Base-by-base conservation (phyloP, 2,888 invertebrate species). In the Dryobotodes eremita region DNA sequence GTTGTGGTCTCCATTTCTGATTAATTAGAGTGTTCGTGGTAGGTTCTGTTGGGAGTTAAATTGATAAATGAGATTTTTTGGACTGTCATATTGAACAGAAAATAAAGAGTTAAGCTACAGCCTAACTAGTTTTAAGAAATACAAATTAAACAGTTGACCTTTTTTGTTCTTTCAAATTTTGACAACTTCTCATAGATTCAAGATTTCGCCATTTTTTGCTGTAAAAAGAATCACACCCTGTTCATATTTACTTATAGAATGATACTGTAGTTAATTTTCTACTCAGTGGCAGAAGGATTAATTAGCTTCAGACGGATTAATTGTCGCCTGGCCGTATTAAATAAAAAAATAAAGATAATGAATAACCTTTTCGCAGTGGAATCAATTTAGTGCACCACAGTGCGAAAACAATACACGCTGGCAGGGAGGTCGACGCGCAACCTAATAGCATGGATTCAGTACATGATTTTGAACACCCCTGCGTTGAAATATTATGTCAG, bases 1-100 rank as follows among this genome's bases (percentile, higher is more conserved):
- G 53, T 46, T 71, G 11, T 31, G 31, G n/a, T 65, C 26, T 42
- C 3, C 55, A 50, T 42, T 70, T 48, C 42, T 57, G 64, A 77
- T 50, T 26, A 66, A 65, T 17, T 15, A 3, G 20, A 15, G 5
- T 42, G 23, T 36, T 46, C 23, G 20, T 15, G 59, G 1, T 70
- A 20, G 17, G 62, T 64, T 31, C 7, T 23, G 23, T n/a, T 11
- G 23, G n/a, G 55, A 11, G 23, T 20, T 20, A 53, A 53, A 53
- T 53, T 53, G 20, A 53, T 53, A 20, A 53, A 53, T 53, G 1
- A 20, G 0, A 53, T 55, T 11, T 57, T 46, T 20, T 20, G 10
- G 5, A 6, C 17, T 46, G 13, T 64, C 7, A 23, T 64, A 23
- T 7, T 64, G 62, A 64, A 36, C 7, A 36, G 11, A 26, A 46